A percentile compares a stretch with the other conserved stretches of the same genome.
phyloP scores from a whole-genome alignment of 1,140 invertebrate species.

The Nephila pilipes region DNA sequence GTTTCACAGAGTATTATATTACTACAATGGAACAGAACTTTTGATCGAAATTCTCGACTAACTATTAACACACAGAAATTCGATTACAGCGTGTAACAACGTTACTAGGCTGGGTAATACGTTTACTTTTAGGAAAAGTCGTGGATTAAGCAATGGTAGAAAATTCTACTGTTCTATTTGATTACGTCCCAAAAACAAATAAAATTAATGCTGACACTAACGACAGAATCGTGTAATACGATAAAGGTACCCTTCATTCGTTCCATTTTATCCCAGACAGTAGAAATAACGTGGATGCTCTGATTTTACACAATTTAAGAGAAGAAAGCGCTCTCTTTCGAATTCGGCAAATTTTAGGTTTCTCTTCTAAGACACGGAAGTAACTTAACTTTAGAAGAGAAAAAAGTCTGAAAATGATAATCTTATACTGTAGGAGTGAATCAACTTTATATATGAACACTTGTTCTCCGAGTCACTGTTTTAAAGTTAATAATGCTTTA shows the following conservation, averaged over 20 bases:
- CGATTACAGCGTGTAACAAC: neutral
- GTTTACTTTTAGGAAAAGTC: constrained; percentile 56
- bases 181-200: constrained; percentile 45
- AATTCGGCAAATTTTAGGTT: too few species aligned
- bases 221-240: constrained; percentile 42
- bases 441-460: too few species aligned
- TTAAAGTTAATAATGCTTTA: too few species aligned
- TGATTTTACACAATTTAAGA: constrained; percentile 8
- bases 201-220: constrained; percentile 54
- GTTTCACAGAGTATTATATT: neutral
- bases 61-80: constrained; percentile 20
- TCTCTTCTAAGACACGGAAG: too few species aligned
- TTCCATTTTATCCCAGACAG: neutral
- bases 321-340: neutral
- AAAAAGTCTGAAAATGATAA: too few species aligned
- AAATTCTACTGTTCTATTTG: constrained; percentile 46
- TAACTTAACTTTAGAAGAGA: too few species aligned
- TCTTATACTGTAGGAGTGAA: too few species aligned
- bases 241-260: constrained; percentile 14
- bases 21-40: neutral
- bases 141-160: constrained; percentile 35
- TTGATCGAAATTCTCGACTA: constrained; percentile 29
- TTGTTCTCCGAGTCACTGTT: too few species aligned
- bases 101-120: constrained; percentile 40
- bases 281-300: neutral